Conservation (phyloP, 2,113 vertebrate species). For the Epinephelus cyanopodus region DNA sequence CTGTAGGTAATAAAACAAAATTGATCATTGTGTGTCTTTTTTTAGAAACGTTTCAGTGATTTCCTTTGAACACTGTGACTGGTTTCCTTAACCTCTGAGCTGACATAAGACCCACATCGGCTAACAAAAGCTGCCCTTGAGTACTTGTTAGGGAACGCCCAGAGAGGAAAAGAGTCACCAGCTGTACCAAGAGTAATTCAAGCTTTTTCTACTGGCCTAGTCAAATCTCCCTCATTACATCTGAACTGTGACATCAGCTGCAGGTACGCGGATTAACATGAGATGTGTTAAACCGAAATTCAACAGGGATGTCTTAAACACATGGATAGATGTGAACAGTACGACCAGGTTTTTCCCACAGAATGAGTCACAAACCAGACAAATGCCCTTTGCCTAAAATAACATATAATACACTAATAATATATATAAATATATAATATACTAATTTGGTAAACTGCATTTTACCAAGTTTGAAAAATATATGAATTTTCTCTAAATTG, state of each 20-base stretch:
- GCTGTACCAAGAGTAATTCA: not conserved
- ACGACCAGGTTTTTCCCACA: not conserved
- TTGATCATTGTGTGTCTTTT: not conserved
- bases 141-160: not conserved
- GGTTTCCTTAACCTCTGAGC: not conserved
- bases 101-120: not conserved
- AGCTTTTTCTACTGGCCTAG: not conserved
- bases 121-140: constrained; percentile 25
- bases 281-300: no score
- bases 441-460: no score
- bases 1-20: not conserved
- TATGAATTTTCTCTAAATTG: no score
- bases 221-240: not conserved
- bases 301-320: not conserved
- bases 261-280: not conserved
- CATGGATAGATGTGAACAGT: not conserved
- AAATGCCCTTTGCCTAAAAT: no score
- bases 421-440: no score
- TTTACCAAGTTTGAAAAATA: no score
- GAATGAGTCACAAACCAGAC: not conserved
- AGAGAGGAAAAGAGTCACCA: not conserved
- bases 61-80: constrained; percentile 7
- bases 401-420: no score
- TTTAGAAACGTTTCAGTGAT: constrained; percentile 2
- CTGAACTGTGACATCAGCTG: not conserved